phyloP scores from a whole-genome alignment of 2,888 invertebrate species.

The Hipparchia semele region DNA sequence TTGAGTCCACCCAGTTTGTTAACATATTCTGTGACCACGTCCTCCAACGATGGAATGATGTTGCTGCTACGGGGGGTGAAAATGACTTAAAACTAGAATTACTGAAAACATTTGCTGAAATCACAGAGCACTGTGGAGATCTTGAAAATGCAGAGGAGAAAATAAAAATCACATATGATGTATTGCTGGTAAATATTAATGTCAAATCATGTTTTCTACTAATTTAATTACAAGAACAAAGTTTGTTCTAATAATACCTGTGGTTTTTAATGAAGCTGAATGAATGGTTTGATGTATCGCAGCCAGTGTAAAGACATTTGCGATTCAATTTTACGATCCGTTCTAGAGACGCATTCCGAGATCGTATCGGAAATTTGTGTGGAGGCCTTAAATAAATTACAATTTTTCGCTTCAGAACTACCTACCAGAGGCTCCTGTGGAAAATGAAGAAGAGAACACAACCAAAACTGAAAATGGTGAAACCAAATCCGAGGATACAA shows the following conservation, averaged over 20 bases:
- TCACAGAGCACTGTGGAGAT: constrained; percentile 89
- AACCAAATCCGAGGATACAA: constrained; percentile 60
- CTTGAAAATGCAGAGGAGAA: constrained; percentile 89
- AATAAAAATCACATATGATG: constrained; percentile 89
- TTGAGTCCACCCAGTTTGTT: constrained; percentile 93
- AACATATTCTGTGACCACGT: constrained; percentile 93
- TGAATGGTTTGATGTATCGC: too few relatives aligned
- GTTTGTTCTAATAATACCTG: not conserved
- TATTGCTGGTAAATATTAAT: constrained; percentile 85
- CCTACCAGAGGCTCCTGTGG: constrained; percentile 93
- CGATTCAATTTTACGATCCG: too few relatives aligned
- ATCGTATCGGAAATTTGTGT: too few relatives aligned
- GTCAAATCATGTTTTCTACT: not conserved
- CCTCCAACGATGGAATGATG: constrained; percentile 87
- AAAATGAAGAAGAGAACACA: constrained; percentile 62
- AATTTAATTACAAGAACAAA: too few relatives aligned
- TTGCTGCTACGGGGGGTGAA: constrained; percentile 83
- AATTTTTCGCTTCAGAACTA: constrained; percentile 84
- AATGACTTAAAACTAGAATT: constrained; percentile 89
- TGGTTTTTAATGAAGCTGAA: too few relatives aligned
- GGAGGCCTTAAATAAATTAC: too few relatives aligned
- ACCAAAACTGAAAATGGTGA: constrained; percentile 68
- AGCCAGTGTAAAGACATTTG: too few relatives aligned
- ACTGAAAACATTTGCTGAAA: constrained; percentile 93
- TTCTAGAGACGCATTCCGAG: too few relatives aligned